These are phyloP conservation scores for Epizoanthus rinbou DNA, from an alignment of 92 coral and sea anemone genomes.

Conservation along the genomic window DNA sequence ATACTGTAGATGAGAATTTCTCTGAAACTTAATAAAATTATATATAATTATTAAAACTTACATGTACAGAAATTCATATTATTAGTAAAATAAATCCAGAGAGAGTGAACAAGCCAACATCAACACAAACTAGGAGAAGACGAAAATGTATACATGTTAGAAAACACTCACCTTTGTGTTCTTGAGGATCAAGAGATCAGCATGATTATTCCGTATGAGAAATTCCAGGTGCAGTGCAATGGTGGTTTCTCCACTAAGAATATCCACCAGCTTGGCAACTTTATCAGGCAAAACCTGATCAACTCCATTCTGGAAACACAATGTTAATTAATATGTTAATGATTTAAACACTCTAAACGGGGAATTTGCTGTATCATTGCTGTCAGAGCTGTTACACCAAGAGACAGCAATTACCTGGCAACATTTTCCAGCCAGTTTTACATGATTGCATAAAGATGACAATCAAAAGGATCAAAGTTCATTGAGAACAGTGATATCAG, in stretches of 20 bases:
- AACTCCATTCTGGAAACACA: conserved; percentile 79
- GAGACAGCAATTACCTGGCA: too few species aligned
- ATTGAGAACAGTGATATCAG: too few species aligned
- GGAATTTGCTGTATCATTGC: too few species aligned
- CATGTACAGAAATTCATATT: too few species aligned
- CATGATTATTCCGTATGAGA: conserved; percentile 94
- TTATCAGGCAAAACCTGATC: conserved; percentile 84
- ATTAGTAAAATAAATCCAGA: too few species aligned
- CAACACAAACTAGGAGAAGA: not conserved
- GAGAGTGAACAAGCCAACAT: too few species aligned
- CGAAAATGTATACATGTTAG: too few species aligned
- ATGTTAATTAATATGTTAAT: not conserved
- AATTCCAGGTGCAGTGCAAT: conserved; percentile 93
- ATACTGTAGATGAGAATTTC: not conserved
- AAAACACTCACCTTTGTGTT: conserved; percentile 79
- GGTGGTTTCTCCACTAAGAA: conserved; percentile 90
- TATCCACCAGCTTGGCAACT: conserved; percentile 86
- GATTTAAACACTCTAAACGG: not conserved
- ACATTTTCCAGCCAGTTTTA: too few species aligned
- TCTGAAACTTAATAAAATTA: not conserved
- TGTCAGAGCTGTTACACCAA: too few species aligned
- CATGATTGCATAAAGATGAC: too few species aligned
- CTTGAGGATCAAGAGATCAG: conserved; percentile 93
- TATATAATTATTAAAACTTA: too few species aligned
- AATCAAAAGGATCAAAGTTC: too few species aligned